Base-by-base conservation (phyloP, 2,113 vertebrate genomes). In the Gasterosteus aculeatus region DNA sequence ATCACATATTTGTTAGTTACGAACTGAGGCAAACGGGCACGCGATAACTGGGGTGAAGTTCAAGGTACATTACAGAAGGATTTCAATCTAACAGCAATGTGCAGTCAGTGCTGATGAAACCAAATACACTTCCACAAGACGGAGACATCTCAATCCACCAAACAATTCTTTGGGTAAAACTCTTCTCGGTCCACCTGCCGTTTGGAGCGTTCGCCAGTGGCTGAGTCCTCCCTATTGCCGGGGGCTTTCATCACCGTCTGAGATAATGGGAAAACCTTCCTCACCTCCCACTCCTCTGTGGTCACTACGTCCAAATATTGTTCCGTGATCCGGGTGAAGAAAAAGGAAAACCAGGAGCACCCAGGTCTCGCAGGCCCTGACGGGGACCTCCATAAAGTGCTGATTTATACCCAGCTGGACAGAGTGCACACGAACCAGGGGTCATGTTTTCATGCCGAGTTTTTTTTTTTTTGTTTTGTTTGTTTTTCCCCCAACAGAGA, bases 251-350 rank as follows among this genome's bases (percentile, higher is more conserved):
- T 87, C 80, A 80, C 69, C 15, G 35, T 9, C 70, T 80, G 82
- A 93, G 90, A 90, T 91, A 92, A 95, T 94, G 90, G 90, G 85
- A 93, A 94, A 94, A 94, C 86, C 93, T 82, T 14, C 81, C 38
- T 59, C 44, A 54, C 65, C 79, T 35, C 64, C 38, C 18, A 10
- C 56, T 22, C 80, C 77, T 56, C 84, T 77, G 85, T 57, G 63
- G 69, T 82, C 76, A 84, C 84, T 85, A 82, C 61, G 57, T 92
- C 89, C 92, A 94, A 95, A 95, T 93, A 92, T 95, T 95, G 90
- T 80, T 93, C 91, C 94, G 93, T 88, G 92, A 92, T 93, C 88
- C 59, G 89, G 69, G 79, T 77, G 90, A 90, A 90, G 91, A 92
- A 93, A 81, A 85, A 85, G 5, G 63, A 84, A 91, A 93, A 91